Evolutionary conservation across 1,140 invertebrate species (phyloP).

Genomic region (Drosophila yakuba): DNA sequence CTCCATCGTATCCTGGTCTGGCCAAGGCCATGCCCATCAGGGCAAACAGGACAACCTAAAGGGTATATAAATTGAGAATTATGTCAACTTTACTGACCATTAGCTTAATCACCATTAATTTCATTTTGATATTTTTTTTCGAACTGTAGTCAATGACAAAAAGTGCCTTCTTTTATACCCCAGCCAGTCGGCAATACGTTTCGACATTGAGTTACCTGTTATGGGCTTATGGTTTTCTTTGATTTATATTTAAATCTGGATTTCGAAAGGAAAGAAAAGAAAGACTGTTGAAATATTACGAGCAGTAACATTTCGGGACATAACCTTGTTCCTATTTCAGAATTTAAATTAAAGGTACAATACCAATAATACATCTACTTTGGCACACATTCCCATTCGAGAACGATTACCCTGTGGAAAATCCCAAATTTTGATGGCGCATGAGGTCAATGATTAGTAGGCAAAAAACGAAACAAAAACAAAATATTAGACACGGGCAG

Average conservation of each 20-base stretch:
- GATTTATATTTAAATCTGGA: too few relatives aligned
- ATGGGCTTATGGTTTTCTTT: not conserved
- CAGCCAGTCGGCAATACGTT: not conserved
- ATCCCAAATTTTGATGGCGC: slow-evolving; percentile 14
- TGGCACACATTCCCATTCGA: not conserved
- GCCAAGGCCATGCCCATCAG: slow-evolving; percentile 11
- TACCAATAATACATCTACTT: too few relatives aligned
- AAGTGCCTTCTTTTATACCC: slow-evolving; percentile 12
- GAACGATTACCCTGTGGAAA: slow-evolving; percentile 6
- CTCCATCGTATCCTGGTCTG: slow-evolving; percentile 5
- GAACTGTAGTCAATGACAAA: not conserved
- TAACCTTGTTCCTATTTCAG: too few relatives aligned
- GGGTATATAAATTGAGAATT: not conserved
- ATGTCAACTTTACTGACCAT: not conserved
- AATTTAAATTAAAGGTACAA: too few relatives aligned
- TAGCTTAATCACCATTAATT: slow-evolving; percentile 21
- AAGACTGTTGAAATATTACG: too few relatives aligned
- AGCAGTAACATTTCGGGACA: too few relatives aligned
- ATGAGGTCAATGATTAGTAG: slow-evolving; percentile 12
- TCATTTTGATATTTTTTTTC: slow-evolving; percentile 17
- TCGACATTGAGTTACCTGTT: slow-evolving; percentile 12
- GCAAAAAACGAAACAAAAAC: not conserved
- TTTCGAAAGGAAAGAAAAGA: too few relatives aligned
- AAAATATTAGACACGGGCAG: not conserved
- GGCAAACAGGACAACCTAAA: slow-evolving; percentile 13